A percentile compares a stretch with the other conserved stretches of the same genome.
Evolutionary conservation across 2,888 invertebrate genomes (phyloP).

Genomic region (Sisyra terminalis): DNA sequence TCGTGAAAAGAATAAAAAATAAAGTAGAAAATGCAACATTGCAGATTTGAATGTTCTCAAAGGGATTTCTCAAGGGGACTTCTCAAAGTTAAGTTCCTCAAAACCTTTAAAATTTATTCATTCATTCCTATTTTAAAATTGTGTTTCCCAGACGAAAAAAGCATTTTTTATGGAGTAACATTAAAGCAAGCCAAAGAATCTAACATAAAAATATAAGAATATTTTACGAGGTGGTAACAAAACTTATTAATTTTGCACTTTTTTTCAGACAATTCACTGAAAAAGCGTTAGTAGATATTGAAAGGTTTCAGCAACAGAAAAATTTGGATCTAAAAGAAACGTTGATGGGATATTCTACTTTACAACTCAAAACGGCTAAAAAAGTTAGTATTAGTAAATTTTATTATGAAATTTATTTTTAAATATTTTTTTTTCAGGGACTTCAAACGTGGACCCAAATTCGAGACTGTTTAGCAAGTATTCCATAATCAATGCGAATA

Average conservation of each 20-base stretch:
- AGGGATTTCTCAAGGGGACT: too few species aligned
- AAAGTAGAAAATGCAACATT: too few species aligned
- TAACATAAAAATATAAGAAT: not conserved
- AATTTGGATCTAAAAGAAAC: conserved; percentile 54
- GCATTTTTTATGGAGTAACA: not conserved
- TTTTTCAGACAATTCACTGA: conserved; percentile 46
- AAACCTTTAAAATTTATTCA: too few species aligned
- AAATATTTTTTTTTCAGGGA: conserved; percentile 33
- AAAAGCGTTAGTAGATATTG: conserved; percentile 48
- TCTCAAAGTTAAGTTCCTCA: too few species aligned
- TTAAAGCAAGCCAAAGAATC: not conserved
- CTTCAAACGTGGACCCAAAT: conserved; percentile 63
- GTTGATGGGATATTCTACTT: conserved; percentile 45
- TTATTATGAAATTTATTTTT: conserved; percentile 5
- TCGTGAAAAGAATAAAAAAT: too few species aligned
- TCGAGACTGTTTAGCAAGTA: conserved; percentile 53
- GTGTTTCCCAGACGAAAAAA: too few species aligned
- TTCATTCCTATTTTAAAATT: too few species aligned
- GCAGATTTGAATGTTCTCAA: too few species aligned
- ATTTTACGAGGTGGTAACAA: not conserved
- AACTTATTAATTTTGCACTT: conserved; percentile 7
- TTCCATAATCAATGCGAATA: conserved; percentile 32
- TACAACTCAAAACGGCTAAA: conserved; percentile 57
- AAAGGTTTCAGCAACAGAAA: conserved; percentile 57
- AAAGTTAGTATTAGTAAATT: conserved; percentile 34